Base-by-base conservation (phyloP, 2,888 invertebrate genomes). In the Mystacides longicornis region DNA sequence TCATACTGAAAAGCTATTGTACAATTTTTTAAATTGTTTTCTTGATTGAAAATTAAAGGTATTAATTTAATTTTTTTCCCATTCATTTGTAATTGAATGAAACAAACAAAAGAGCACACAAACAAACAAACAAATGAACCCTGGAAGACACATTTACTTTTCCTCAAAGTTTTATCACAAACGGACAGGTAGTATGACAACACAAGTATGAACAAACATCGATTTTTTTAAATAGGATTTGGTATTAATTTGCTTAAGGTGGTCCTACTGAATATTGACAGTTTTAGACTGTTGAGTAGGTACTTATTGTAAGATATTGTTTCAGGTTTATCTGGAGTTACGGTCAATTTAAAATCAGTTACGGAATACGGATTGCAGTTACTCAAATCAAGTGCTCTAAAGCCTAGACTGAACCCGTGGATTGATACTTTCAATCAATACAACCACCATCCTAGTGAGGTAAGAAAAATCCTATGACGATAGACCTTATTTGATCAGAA, bases 341-440 rank as follows among this genome's bases (percentile, higher is more conserved):
- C 78, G 18, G 75, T 76, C 14, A 78, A 78, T 56, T 68, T 85
- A 55, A 81, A 82, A 60, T 80, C 83, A 16, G 81, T 86, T 2
- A 82, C 87, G 5, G 88, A 90, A 65, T 87, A 86, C 68, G 92
- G 92, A 1, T 81, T 91, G 67, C 85, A 87, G 59, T 91, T 92
- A 66, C 73, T 95, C 55, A 78, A 83, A 43, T 81, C 82, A 0
- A 86, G 87, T 64, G 89, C 87, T n/a, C 81, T 94, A 23, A 91
- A 90, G 68, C 91, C 93, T 1, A 74, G 90, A 57, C 75, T 93
- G 2, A 86, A 87, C 68, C 88, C 90, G 1, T 89, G 89, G 85
- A 82, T 90, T 3, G 93, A 93, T 68, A 77, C 83, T 46, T 94
- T 93, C 71, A 73, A 85, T 7, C 83, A 84, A 45, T 77, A 86